Base-by-base conservation (phyloP, 2,888 invertebrate genomes). In the Xestia rhomboidea region DNA sequence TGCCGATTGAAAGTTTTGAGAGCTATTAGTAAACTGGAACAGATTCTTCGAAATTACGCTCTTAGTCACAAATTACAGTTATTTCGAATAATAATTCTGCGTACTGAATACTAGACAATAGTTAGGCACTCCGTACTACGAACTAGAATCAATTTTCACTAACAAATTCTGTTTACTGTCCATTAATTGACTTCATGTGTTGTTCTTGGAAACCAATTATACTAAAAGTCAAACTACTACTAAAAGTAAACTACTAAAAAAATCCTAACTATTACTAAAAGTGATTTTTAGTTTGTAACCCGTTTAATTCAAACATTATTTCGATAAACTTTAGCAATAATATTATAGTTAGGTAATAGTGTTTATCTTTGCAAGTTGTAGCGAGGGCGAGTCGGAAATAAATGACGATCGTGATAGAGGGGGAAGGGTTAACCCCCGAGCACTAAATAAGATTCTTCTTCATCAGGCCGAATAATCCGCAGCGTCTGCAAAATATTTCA, bases 401-500 rank as follows among this genome's bases (percentile, higher is more conserved):
- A 46, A 72, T 69, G 30, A 64, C 24, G 18, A 34, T 64, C 44
- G n/a, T 34, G 24, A 60, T 81, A 51, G 38, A 62, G 51, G 27
- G 66, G 49, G 18, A 57, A 71, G 41, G 54, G 49, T 68, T 68
- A 51, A 11, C 38, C 46, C 34, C n/a, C 24, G n/a, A 80, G 44
- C 57, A 60, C 13, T 44, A 18, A 57, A 54, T 41, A 67, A 67
- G 13, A 67, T 70, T 27, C 10, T 24, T 8, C n/a, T 46, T 57
- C 62, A 41, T 8, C 21, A 71, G 15, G 49, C 24, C 18, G 8
- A 68, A 57, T 81, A 64, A 68, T 74, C 54, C n/a, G 49, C 27
- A 41, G 34, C 5, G 24, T 41, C 18, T n/a, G 73, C 54, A 62
- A 69, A 69, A 77, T 62, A 51, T 62, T 68, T 78, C 68, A 51